Conservation (phyloP, 2,888 invertebrate genomes). For the Platycheirus albimanus region DNA sequence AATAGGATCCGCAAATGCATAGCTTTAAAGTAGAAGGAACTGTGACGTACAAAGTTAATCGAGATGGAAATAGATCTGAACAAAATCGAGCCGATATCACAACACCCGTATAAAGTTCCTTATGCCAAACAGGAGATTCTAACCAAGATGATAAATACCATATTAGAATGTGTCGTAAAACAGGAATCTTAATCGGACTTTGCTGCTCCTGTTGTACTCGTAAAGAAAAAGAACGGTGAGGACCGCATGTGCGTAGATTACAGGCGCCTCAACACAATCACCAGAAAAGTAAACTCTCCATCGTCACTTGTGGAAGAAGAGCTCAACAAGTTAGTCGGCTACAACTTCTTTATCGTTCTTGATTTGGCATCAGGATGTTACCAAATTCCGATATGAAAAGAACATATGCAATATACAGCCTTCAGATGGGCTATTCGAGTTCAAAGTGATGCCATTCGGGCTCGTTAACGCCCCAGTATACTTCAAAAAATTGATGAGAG, state of each 20-base stretch:
- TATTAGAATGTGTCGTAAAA: not conserved
- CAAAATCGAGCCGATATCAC: not conserved
- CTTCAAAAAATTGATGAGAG: not conserved
- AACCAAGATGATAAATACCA: not conserved
- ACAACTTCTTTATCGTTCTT: slow-evolving; percentile 23
- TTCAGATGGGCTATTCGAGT: slow-evolving; percentile 9
- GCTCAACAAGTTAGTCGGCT: slow-evolving; percentile 33
- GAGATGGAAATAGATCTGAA: not conserved
- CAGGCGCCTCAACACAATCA: slow-evolving; percentile 26
- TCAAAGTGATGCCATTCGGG: slow-evolving; percentile 1
- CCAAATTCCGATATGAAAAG: slow-evolving; percentile 5
- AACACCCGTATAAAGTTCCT: not conserved
- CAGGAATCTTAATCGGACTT: not conserved
- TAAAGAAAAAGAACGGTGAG: slow-evolving; percentile 53
- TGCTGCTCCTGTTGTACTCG: slow-evolving; percentile 32
- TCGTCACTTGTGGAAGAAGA: slow-evolving; percentile 18
- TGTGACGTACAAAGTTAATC: not conserved
- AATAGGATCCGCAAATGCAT: not conserved
- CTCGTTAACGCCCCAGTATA: not conserved
- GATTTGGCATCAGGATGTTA: not conserved
- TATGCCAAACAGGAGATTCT: not conserved
- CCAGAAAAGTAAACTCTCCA: slow-evolving; percentile 33
- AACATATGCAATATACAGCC: slow-evolving; percentile 31
- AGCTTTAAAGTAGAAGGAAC: not conserved
- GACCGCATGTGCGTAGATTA: no score